A percentile compares a stretch with the other conserved stretches of the same genome.
phyloP scores from a whole-genome alignment of 2,888 invertebrate species.

The Drosophila helvetica region DNA sequence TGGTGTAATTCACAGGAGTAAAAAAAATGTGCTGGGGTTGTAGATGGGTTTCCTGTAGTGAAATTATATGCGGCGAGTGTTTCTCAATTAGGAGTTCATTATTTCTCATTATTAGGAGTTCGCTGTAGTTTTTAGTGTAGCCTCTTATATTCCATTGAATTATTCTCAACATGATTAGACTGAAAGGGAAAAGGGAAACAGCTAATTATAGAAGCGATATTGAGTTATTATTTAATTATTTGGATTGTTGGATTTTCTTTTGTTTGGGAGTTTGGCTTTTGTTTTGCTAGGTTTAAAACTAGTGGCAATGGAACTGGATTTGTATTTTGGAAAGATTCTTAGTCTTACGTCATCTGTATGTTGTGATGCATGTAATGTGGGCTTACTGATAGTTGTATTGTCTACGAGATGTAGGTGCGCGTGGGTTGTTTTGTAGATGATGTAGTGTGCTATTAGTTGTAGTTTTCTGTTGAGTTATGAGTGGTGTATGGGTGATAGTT shows the following conservation, averaged over 20 bases:
- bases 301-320: background rate
- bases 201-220: too few species aligned
- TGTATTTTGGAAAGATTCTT: conserved; percentile 1
- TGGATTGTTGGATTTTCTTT: too few species aligned
- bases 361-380: conserved; percentile 2
- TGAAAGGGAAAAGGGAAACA: too few species aligned
- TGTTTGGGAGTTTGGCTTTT: conserved; percentile 10
- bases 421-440: conserved; percentile 10
- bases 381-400: background rate
- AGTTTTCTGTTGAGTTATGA: background rate
- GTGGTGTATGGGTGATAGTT: conserved; percentile 13
- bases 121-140: too few species aligned
- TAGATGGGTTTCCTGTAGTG: too few species aligned
- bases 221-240: too few species aligned
- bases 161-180: too few species aligned
- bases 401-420: conserved; percentile 1
- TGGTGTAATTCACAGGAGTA: conserved; percentile 1
- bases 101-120: too few species aligned
- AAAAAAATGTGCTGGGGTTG: too few species aligned
- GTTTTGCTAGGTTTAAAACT: background rate
- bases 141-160: too few species aligned
- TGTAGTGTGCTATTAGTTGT: background rate
- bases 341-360: background rate
- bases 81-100: too few species aligned
- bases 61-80: too few species aligned